phyloP scores from a whole-genome alignment of 1,140 invertebrate species.

The Asobara japonica region DNA sequence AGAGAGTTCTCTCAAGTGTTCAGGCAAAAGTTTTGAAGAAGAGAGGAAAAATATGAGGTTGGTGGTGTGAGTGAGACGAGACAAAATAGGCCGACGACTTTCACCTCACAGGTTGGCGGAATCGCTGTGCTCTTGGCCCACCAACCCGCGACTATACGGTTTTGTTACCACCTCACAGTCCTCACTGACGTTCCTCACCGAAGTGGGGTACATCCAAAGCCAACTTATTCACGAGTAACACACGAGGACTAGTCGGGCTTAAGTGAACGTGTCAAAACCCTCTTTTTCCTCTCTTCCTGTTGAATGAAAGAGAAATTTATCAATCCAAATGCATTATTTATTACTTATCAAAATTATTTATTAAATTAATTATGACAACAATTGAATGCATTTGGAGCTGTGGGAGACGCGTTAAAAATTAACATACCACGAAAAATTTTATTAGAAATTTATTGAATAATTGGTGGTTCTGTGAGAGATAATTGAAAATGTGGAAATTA shows the following conservation, averaged over 20 bases:
- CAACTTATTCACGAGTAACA: neutral
- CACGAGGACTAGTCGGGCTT: neutral
- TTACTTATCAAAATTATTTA: neutral
- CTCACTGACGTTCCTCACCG: neutral
- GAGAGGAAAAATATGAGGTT: neutral
- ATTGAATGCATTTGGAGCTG: neutral
- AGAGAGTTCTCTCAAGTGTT: neutral
- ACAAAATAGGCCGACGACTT: slow-evolving; percentile 64
- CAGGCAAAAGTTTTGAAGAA: neutral
- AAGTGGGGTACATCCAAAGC: neutral
- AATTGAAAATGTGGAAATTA: neutral
- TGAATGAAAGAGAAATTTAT: neutral
- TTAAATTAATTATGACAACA: neutral
- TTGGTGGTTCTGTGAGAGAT: neutral
- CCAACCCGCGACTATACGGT: neutral
- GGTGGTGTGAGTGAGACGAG: slow-evolving; percentile 39
- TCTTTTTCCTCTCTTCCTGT: neutral
- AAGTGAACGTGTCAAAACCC: neutral
- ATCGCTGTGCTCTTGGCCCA: slow-evolving; percentile 30
- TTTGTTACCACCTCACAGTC: neutral
- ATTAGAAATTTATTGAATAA: neutral
- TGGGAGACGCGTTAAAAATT: neutral
- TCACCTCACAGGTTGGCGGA: slow-evolving; percentile 49
- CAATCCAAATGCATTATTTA: neutral
- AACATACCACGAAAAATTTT: neutral